A percentile compares a stretch with the other conserved stretches of the same genome.
Conservation (phyloP, 2,113 vertebrate genomes). For the Vanacampus margaritifer region DNA sequence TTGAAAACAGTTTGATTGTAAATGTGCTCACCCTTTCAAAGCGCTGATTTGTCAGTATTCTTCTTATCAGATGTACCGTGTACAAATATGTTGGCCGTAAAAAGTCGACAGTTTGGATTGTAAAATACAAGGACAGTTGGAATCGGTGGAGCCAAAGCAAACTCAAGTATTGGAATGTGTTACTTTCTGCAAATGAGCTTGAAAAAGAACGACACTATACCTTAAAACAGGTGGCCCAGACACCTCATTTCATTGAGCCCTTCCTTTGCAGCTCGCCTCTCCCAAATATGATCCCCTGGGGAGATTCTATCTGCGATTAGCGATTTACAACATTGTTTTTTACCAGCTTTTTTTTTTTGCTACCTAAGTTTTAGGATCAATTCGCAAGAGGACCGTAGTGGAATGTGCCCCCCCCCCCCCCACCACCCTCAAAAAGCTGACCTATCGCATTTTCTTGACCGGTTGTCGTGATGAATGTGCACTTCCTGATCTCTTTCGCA, state of each 20-base stretch:
- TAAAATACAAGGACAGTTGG: slow-evolving; percentile 56
- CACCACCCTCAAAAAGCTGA: slow-evolving; percentile 65
- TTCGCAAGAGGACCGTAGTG: slow-evolving; percentile 62
- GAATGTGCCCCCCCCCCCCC: slow-evolving; percentile 70
- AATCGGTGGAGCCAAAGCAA: slow-evolving; percentile 64
- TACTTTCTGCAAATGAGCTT: too few relatives aligned
- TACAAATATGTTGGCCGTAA: slow-evolving; percentile 16
- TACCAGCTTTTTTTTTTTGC: slow-evolving; percentile 6
- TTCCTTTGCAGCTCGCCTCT: slow-evolving; percentile 52
- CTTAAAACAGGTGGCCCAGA: slow-evolving; percentile 30
- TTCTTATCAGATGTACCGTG: slow-evolving; percentile 47
- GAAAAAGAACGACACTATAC: background rate
- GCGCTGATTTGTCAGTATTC: slow-evolving; percentile 55
- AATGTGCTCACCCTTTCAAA: slow-evolving; percentile 33
- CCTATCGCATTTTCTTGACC: slow-evolving; percentile 65
- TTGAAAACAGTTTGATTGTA: slow-evolving; percentile 47
- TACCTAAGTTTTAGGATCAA: slow-evolving; percentile 46
- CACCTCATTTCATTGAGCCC: slow-evolving; percentile 30
- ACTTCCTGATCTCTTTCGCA: slow-evolving; percentile 64
- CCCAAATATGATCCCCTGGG: slow-evolving; percentile 40
- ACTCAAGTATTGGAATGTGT: slow-evolving; percentile 54
- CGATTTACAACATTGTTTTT: slow-evolving; percentile 66
- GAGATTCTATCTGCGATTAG: slow-evolving; percentile 56
- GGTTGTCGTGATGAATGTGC: slow-evolving; percentile 67
- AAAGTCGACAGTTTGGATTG: slow-evolving; percentile 36